Conservation (phyloP, 2,797 vertebrate genomes). For the Sebastiscus tertius region DNA sequence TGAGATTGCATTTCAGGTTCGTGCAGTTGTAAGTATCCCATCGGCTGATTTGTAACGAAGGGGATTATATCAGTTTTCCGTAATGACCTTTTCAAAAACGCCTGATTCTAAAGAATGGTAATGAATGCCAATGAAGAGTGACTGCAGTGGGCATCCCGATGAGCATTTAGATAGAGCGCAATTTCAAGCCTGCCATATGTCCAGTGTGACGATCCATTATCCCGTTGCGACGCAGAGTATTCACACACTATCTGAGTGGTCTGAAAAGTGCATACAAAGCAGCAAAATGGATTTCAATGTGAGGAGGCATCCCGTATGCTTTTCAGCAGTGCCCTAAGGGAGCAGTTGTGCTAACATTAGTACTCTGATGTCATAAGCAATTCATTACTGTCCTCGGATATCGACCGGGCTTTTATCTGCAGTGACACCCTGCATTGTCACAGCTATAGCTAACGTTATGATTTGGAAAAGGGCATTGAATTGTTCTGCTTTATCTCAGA, state of each 20-base stretch:
- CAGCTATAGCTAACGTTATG: slow-evolving; percentile 1
- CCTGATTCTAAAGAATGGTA: slow-evolving; percentile 33
- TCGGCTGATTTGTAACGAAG: slow-evolving; percentile 63
- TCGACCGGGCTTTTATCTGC: slow-evolving; percentile 58
- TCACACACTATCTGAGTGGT: background rate
- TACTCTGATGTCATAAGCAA: slow-evolving; percentile 64
- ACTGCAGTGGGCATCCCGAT: slow-evolving; percentile 22
- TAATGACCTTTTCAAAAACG: slow-evolving; percentile 64
- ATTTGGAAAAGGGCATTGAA: slow-evolving; percentile 4
- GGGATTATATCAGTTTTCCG: slow-evolving; percentile 47
- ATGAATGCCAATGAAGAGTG: slow-evolving; percentile 53
- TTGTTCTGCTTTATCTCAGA: background rate
- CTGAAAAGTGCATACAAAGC: slow-evolving; percentile 39
- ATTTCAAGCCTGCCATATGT: slow-evolving; percentile 36
- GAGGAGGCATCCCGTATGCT: slow-evolving; percentile 46
- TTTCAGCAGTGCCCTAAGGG: slow-evolving; percentile 40
- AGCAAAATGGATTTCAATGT: slow-evolving; percentile 37
- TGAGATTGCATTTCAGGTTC: slow-evolving; percentile 54
- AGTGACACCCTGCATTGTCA: slow-evolving; percentile 38
- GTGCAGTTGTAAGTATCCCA: slow-evolving; percentile 31
- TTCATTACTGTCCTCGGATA: slow-evolving; percentile 61
- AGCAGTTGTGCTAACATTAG: slow-evolving; percentile 52
- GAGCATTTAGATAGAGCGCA: slow-evolving; percentile 2
- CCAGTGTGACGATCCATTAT: slow-evolving; percentile 26
- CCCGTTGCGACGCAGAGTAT: background rate